Evolutionary conservation across 2,888 invertebrate genomes (phyloP), one percentile per base, ranked within the genome.

Genomic region (Xanthia togata): DNA sequence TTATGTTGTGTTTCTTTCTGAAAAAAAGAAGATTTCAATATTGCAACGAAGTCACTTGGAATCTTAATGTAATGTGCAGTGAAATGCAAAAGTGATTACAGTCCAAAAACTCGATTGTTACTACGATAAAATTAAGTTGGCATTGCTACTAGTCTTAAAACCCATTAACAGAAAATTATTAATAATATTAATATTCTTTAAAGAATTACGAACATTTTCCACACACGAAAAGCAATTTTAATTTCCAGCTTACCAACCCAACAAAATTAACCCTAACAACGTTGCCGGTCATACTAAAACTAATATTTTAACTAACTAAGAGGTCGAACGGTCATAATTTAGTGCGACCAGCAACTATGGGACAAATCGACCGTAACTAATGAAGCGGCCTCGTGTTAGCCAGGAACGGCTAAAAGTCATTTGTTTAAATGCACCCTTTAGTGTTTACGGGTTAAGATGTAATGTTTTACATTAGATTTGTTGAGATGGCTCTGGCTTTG

Each of bases 341-440:
- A 93, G 89, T 89, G 89, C 84, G 92, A 87, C 92, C 92, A 90
- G 88, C 84, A 92, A 86, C 92, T 92, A 90, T 88, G 82, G 84
- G 91, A 92, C 94, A 93, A 96, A 95, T 95, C 94, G 94, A 90
- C 91, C 86, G 94, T 93, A 87, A 94, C 91, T 95, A 95, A 96
- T 92, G 87, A 85, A 88, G 86, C 84, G 85, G 80, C 87, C n/a
- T 26, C 83, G 88, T 90, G 74, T 74, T 79, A 69, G 82, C 68
- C 78, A 65, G 41, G 60, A 74, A 74, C 76, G 78, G 50, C 77
- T 65, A 76, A 74, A 81, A 79, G 70, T 87, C 77, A 87, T 89
- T 87, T 87, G 88, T 87, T 87, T 79, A 64, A 84, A 83, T 83
- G 78, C 81, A 81, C 84, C 84, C 84, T 44, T 73, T 68, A 44